These are phyloP conservation scores for Trichogramma evanescens DNA, from an alignment of 2,888 invertebrate species.

Conservation along the genomic window DNA sequence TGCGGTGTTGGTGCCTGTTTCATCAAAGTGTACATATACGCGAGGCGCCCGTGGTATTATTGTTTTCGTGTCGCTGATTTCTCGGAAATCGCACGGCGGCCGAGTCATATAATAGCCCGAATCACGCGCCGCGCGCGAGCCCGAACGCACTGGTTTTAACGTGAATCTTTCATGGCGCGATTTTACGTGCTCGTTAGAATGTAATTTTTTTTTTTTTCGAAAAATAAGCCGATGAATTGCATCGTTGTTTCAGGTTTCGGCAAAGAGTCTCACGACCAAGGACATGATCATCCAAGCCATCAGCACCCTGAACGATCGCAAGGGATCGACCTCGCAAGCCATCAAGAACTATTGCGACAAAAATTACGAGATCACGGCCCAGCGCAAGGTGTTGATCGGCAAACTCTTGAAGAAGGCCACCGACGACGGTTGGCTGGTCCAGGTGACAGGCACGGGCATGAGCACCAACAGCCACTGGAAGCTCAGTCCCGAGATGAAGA, in stretches of 20 bases:
- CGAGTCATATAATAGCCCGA: too few species aligned
- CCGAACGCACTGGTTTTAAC: too few species aligned
- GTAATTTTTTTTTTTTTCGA: not conserved
- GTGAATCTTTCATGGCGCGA: too few species aligned
- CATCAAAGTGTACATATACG: too few species aligned
- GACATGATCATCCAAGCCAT: conserved; percentile 19
- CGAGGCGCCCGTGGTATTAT: too few species aligned
- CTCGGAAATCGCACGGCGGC: too few species aligned
- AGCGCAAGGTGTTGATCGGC: not conserved
- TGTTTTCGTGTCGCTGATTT: too few species aligned
- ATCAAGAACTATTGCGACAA: conserved; percentile 15
- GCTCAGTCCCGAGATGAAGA: not conserved
- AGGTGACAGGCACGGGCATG: conserved; percentile 9
- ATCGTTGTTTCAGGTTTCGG: not conserved
- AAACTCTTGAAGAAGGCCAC: conserved; percentile 9
- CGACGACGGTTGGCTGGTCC: conserved; percentile 13
- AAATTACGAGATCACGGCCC: not conserved
- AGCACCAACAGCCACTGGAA: conserved; percentile 16
- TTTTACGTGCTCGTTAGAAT: not conserved
- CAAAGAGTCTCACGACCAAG: conserved; percentile 9
- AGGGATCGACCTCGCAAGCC: conserved; percentile 7
- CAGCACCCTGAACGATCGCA: conserved; percentile 2
- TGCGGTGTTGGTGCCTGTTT: too few species aligned
- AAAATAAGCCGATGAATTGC: too few species aligned
- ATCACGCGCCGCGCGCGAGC: too few species aligned